These are phyloP conservation scores for Camptogramma bilineatum DNA, from an alignment of 2,888 invertebrate genomes.

Conservation along the genomic window DNA sequence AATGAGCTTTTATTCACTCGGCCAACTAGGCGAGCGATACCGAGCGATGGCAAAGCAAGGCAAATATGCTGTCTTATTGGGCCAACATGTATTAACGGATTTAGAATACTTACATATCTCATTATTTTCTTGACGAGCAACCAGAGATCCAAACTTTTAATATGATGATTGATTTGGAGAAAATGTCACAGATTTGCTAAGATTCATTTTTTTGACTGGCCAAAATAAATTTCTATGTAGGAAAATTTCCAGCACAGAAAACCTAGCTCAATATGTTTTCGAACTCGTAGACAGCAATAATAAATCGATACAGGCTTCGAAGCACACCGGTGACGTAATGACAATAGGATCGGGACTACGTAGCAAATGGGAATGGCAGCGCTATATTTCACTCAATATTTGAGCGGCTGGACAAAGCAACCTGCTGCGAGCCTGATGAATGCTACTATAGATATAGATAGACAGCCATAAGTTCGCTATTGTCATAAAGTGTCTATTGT, in stretches of 20 bases:
- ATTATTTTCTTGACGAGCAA: too few species aligned
- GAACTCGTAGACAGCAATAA: neutral
- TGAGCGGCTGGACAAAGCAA: conserved; percentile 66
- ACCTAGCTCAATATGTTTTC: neutral
- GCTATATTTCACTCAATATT: conserved; percentile 73
- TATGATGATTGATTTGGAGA: too few species aligned
- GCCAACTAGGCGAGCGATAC: too few species aligned
- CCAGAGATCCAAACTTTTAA: too few species aligned
- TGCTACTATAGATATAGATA: conserved; percentile 42
- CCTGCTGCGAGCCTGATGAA: conserved; percentile 76
- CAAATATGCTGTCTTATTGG: too few species aligned
- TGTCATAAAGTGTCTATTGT: conserved; percentile 51
- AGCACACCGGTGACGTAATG: conserved; percentile 61
- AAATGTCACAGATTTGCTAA: too few species aligned
- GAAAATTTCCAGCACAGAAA: neutral
- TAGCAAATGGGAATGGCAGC: conserved; percentile 62
- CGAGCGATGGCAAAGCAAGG: too few species aligned
- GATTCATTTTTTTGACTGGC: too few species aligned
- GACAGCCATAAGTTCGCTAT: conserved; percentile 47
- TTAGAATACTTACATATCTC: too few species aligned
- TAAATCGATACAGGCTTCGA: conserved; percentile 21
- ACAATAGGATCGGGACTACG: conserved; percentile 64
- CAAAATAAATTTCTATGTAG: neutral
- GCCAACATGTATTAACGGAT: too few species aligned
- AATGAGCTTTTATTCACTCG: too few species aligned